Conservation (phyloP, 2,113 vertebrate species). For the Gallinago jamesoni region DNA sequence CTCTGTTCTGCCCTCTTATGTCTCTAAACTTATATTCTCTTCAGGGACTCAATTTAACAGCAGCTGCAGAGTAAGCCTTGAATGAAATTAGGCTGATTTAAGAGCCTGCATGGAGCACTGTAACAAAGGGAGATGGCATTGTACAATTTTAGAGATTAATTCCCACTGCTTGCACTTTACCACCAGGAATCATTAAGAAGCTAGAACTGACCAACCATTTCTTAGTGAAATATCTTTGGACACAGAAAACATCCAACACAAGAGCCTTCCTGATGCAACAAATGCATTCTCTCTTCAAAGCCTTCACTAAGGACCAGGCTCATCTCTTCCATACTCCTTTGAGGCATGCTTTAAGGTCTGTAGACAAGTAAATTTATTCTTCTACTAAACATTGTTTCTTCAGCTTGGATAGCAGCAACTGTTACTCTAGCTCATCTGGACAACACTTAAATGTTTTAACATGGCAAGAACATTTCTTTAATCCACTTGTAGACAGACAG, state of each 20-base stretch:
- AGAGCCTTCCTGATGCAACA: neutral
- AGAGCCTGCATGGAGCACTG: neutral
- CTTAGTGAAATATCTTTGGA: neutral
- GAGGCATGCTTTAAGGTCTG: neutral
- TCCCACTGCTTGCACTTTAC: neutral
- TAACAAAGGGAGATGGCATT: neutral
- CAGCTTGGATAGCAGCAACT: neutral
- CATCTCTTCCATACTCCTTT: neutral
- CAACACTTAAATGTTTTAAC: neutral
- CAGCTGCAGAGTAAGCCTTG: slow-evolving; percentile 28
- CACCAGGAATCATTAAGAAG: neutral
- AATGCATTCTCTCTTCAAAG: neutral
- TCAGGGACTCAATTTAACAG: slow-evolving; percentile 34
- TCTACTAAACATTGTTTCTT: neutral
- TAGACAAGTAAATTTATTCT: neutral
- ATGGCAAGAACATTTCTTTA: neutral
- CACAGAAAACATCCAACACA: neutral
- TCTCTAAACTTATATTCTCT: slow-evolving; percentile 27
- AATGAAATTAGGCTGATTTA: slow-evolving; percentile 48
- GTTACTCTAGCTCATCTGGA: neutral
- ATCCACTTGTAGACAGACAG: neutral
- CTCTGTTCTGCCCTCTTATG: slow-evolving; percentile 33
- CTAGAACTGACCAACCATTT: neutral
- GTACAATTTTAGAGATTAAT: neutral
- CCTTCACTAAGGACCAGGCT: neutral